Base-by-base conservation (phyloP, 2,888 invertebrate species). In the Cephus pulcher region DNA sequence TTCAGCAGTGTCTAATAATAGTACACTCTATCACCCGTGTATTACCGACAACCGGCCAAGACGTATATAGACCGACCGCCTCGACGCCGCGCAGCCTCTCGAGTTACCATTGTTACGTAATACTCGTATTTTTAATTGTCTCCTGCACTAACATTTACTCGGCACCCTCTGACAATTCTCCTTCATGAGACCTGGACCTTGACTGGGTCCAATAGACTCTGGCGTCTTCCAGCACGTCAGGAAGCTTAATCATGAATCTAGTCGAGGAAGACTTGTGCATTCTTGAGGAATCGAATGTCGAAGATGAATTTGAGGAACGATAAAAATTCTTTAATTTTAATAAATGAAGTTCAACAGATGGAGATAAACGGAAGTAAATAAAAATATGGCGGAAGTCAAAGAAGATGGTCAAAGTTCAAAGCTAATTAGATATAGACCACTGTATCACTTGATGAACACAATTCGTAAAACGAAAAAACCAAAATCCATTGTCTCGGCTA, bases 91-190 rank as follows among this genome's bases (percentile, higher is more conserved):
- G 76, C 82, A 74, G 83, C 87, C 86, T 90, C 90, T 90, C 90
- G 85, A 88, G 85, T 91, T 91, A 90, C 90, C 84, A 81, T 80
- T 81, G 77, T 87, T 86, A 84, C 80, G 82, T 83, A 87, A 87
- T 82, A 78, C 76, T 79, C 34, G 12, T 77, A 75, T 74, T 77
- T 80, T 80, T 69, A 73, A 68, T 75, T 34, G 34, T 32, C 15
- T 40, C 68, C 69, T 33, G 74, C 74, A n/a, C 73, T 69, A 76
- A 75, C 68, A 37, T 69, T 78, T 30, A 23, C 71, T 23, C 32
- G 71, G 71, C 23, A 56, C 23, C 56, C 23, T 56, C 23, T 56
- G 23, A 56, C 56, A 6, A 56, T 56, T 23, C 23, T 23, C 9
- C 23, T 56, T 23, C 9, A 9, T 23, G 56, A 23, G 56, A 23